phyloP scores from a whole-genome alignment of 2,113 vertebrate genomes.

The Tupaia chinensis region DNA sequence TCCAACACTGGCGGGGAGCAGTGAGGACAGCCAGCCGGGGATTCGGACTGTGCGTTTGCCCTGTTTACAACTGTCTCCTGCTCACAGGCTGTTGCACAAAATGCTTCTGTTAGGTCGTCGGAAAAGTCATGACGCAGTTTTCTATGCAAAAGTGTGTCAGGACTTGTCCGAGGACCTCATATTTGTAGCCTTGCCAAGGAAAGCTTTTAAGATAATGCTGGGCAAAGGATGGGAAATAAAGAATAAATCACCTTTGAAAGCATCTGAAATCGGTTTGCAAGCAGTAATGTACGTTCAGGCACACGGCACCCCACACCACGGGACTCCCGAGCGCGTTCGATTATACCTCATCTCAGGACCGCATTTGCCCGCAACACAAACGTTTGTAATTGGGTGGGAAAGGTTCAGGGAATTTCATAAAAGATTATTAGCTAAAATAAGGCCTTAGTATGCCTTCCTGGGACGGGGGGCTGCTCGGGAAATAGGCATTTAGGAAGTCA shows the following conservation, averaged over 20 bases:
- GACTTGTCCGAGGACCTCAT: too few relatives aligned
- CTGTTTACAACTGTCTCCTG: not conserved
- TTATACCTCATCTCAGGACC: not conserved
- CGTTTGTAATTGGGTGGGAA: not conserved
- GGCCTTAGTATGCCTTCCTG: not conserved
- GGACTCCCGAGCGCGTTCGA: not conserved
- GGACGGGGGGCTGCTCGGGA: not conserved
- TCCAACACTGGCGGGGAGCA: not conserved
- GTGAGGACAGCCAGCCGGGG: not conserved
- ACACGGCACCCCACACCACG: not conserved
- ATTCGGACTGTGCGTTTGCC: not conserved
- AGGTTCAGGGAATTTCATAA: not conserved
- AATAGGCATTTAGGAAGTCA: fast-evolving
- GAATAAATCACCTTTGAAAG: not conserved
- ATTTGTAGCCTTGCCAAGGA: not conserved
- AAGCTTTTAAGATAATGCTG: not conserved
- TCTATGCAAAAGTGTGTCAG: too few relatives aligned
- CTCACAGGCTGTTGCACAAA: not conserved
- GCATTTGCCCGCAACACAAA: not conserved
- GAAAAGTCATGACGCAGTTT: too few relatives aligned
- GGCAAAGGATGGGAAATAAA: not conserved
- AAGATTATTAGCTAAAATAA: not conserved
- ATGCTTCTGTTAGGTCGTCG: not conserved
- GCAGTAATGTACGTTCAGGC: not conserved
- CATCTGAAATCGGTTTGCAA: not conserved